A percentile compares a stretch with the other conserved stretches of the same genome.
phyloP scores from a whole-genome alignment of 2,797 vertebrate genomes.

The Ataeniobius toweri region DNA sequence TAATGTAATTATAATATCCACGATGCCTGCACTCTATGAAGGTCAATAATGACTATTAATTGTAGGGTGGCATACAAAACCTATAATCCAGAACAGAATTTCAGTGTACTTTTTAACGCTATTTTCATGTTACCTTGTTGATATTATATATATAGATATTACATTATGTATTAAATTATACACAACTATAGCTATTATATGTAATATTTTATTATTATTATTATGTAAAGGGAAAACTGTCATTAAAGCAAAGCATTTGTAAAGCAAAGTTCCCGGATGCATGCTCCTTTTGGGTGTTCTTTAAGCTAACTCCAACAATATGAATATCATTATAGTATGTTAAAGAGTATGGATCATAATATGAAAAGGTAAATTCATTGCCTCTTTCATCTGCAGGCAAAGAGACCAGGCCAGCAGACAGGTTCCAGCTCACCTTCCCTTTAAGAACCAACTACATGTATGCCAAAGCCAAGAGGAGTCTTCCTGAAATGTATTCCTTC shows the following conservation, averaged over 20 bases:
- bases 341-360: neutral
- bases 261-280: neutral
- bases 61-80: neutral
- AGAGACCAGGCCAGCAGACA: conserved; percentile 87
- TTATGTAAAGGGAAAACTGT: neutral
- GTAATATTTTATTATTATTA: neutral
- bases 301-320: neutral
- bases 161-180: neutral
- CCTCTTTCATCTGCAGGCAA: conserved; percentile 79
- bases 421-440: conserved; percentile 94
- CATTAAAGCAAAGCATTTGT: neutral
- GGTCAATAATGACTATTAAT: neutral
- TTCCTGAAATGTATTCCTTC: conserved; percentile 98
- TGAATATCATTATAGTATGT: neutral
- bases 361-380: neutral
- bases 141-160: neutral
- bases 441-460: conserved; percentile 99
- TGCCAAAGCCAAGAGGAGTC: conserved; percentile 92
- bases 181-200: neutral
- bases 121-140: neutral
- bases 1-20: neutral
- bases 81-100: neutral
- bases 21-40: neutral
- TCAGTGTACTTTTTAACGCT: neutral
- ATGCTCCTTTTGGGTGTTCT: neutral